Evolutionary conservation across 2,113 vertebrate species (phyloP).

Genomic region (Ceuthmochares aereus): DNA sequence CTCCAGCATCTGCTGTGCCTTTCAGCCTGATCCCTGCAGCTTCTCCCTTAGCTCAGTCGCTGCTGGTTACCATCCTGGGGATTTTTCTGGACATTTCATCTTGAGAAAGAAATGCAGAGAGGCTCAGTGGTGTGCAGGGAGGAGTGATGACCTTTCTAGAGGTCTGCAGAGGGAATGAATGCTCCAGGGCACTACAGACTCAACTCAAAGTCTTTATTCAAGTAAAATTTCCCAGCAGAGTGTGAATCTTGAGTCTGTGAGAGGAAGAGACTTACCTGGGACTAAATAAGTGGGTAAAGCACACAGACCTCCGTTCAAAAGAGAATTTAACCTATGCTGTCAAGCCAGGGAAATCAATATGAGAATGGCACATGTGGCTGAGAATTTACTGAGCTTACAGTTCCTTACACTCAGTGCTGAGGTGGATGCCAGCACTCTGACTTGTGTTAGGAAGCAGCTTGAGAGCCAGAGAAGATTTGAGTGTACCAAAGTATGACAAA

Average conservation of each 20-base stretch:
- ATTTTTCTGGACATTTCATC: neutral
- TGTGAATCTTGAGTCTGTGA: neutral
- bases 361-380: neutral
- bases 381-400: neutral
- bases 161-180: neutral
- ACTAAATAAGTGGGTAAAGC: neutral
- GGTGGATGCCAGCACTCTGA: neutral
- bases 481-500: neutral
- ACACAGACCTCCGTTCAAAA: neutral
- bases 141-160: neutral
- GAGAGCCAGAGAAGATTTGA: neutral
- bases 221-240: neutral
- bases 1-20: neutral
- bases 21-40: accelerated
- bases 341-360: neutral
- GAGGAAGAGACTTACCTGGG: neutral
- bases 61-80: neutral
- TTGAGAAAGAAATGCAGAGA: neutral
- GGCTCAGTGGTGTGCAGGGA: neutral
- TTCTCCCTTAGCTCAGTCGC: neutral
- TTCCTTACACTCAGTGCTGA: accelerated
- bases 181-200: neutral
- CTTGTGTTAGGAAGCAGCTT: neutral
- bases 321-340: neutral
- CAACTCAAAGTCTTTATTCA: neutral